These are phyloP conservation scores for Caligus rogercresseyi DNA, from an alignment of 1,140 invertebrate genomes.

Conservation along the genomic window DNA sequence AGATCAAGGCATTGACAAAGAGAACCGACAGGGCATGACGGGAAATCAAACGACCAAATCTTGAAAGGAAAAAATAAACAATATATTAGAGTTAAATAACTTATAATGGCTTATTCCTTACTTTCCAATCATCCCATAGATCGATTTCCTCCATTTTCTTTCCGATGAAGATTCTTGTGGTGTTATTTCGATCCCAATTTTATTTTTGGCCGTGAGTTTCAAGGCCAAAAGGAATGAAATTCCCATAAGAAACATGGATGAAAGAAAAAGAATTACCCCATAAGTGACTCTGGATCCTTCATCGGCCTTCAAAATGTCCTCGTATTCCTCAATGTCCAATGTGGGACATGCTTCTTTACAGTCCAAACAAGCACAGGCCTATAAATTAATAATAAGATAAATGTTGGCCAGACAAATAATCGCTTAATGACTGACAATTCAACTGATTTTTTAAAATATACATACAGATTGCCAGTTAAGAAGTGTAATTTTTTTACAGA, in stretches of 20 bases:
- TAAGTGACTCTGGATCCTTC: not conserved
- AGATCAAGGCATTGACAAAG: conserved; percentile 42
- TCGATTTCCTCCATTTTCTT: not conserved
- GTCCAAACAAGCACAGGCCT: not conserved
- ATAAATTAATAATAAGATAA: not conserved
- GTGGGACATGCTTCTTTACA: not conserved
- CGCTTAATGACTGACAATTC: too few species aligned
- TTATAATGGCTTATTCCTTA: not conserved
- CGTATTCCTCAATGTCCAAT: not conserved
- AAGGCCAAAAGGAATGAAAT: not conserved
- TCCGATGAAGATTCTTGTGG: not conserved
- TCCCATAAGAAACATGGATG: not conserved
- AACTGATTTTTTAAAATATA: too few species aligned
- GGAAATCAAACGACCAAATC: conserved; percentile 44
- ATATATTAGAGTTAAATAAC: not conserved
- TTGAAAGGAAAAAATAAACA: not conserved
- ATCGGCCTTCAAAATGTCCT: not conserved
- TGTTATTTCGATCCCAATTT: not conserved
- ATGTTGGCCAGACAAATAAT: not conserved
- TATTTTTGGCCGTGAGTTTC: not conserved
- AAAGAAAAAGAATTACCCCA: not conserved
- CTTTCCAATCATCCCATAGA: not conserved
- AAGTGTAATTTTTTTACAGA: too few species aligned
- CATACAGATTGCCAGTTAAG: too few species aligned
- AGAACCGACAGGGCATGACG: conserved; percentile 55